Conservation (phyloP, 2,113 vertebrate genomes). For the Emydura subglobosa region DNA sequence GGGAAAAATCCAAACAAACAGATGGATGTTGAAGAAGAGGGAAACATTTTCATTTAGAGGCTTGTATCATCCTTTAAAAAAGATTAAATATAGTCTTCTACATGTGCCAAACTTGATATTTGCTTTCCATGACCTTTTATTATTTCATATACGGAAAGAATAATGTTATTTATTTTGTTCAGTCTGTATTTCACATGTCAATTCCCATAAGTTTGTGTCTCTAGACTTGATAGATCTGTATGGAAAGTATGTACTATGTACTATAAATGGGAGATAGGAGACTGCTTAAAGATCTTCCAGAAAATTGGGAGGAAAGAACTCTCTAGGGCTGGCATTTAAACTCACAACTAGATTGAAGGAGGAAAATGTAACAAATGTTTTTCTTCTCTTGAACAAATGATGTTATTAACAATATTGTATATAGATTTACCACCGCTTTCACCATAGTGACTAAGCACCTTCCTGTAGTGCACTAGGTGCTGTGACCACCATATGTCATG, state of each 20-base stretch:
- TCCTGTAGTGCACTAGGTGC: background rate
- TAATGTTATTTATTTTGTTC: background rate
- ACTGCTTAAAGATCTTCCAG: background rate
- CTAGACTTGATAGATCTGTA: background rate
- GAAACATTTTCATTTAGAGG: background rate
- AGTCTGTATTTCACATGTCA: background rate
- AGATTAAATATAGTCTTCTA: background rate
- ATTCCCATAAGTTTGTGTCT: background rate
- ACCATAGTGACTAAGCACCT: background rate
- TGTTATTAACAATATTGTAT: background rate
- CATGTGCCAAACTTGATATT: background rate
- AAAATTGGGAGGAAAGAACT: background rate
- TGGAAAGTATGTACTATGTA: background rate
- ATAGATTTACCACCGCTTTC: background rate
- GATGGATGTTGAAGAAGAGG: background rate
- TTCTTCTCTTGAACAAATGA: slow-evolving; percentile 16
- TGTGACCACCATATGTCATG: background rate
- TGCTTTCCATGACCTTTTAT: slow-evolving; percentile 17
- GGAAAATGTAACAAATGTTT: slow-evolving; percentile 35
- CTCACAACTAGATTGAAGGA: background rate
- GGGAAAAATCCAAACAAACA: background rate
- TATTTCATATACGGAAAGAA: background rate
- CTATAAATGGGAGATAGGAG: background rate
- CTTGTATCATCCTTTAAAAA: background rate
- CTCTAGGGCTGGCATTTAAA: slow-evolving; percentile 16